These are phyloP conservation scores for Metopolophium dirhodum DNA, from an alignment of 1,140 invertebrate species.

Conservation along the genomic window DNA sequence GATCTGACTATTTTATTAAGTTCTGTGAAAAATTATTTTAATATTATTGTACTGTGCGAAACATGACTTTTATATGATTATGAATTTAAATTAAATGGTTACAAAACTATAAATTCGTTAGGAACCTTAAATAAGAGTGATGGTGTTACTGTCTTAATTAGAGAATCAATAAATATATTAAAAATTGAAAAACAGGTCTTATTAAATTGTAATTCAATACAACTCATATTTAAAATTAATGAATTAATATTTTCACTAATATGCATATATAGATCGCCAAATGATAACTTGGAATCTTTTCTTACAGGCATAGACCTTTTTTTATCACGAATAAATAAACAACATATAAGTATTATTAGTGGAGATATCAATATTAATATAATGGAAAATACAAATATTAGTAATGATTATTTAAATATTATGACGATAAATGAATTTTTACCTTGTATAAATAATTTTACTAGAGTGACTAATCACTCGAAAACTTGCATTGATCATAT, in stretches of 20 bases:
- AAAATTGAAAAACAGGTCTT: not conserved
- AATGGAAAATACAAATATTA: not conserved
- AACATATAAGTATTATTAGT: not conserved
- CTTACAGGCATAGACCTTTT: not conserved
- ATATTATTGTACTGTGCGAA: slow-evolving; percentile 10
- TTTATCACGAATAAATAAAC: not conserved
- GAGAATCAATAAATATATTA: not conserved
- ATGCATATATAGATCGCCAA: not conserved
- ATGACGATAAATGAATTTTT: not conserved
- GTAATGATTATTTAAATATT: not conserved
- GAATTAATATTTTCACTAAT: not conserved
- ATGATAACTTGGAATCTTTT: not conserved
- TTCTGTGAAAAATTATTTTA: not conserved
- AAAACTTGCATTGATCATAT: not conserved
- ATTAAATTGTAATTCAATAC: not conserved
- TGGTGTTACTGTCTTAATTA: slow-evolving; percentile 1
- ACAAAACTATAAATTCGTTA: not conserved
- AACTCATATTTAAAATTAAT: not conserved
- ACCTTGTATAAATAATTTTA: no score
- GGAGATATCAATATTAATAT: not conserved
- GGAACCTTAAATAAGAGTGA: slow-evolving; percentile 2
- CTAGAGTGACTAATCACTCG: no score
- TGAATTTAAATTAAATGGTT: slow-evolving; percentile 38
- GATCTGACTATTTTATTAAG: not conserved
- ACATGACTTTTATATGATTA: slow-evolving; percentile 10